A percentile compares a stretch with the other conserved stretches of the same genome.
Evolutionary conservation across 2,797 vertebrate genomes (phyloP).

Genomic region (Calcarius lapponicus): DNA sequence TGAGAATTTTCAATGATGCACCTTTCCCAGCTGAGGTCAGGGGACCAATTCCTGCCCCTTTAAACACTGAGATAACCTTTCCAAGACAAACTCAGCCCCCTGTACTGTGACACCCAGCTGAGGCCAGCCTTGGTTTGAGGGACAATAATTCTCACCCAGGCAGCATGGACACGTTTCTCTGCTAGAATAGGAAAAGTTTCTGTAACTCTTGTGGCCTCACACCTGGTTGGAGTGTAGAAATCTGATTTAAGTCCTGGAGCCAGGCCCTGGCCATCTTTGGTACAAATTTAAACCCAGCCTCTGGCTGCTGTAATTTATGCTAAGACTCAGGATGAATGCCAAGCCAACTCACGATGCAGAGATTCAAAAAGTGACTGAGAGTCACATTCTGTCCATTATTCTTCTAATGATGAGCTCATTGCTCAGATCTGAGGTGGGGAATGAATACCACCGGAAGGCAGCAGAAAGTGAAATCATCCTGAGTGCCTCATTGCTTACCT

Average conservation of each 20-base stretch:
- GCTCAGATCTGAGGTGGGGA: not conserved
- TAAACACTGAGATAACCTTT: not conserved
- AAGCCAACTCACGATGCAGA: not conserved
- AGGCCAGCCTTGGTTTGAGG: not conserved
- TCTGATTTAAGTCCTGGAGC: not conserved
- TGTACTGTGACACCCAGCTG: not conserved
- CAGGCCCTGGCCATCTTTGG: not conserved
- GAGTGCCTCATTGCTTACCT: not conserved
- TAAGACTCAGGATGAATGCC: not conserved
- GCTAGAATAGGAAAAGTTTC: not conserved
- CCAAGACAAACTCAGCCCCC: not conserved
- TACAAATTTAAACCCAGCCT: not conserved
- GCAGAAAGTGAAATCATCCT: not conserved
- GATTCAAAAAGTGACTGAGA: not conserved
- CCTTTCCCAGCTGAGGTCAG: not conserved
- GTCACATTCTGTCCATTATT: not conserved
- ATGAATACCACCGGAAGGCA: not conserved
- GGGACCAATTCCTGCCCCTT: not conserved
- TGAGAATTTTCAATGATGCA: not conserved
- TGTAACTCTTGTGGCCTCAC: not conserved
- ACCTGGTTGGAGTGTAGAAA: not conserved
- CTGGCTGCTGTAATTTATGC: not conserved
- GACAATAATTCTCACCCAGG: not conserved
- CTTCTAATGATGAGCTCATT: not conserved
- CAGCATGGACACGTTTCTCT: not conserved